These are phyloP conservation scores for Gymnocypris eckloni DNA, from an alignment of 2,797 vertebrate genomes.

Conservation along the genomic window DNA sequence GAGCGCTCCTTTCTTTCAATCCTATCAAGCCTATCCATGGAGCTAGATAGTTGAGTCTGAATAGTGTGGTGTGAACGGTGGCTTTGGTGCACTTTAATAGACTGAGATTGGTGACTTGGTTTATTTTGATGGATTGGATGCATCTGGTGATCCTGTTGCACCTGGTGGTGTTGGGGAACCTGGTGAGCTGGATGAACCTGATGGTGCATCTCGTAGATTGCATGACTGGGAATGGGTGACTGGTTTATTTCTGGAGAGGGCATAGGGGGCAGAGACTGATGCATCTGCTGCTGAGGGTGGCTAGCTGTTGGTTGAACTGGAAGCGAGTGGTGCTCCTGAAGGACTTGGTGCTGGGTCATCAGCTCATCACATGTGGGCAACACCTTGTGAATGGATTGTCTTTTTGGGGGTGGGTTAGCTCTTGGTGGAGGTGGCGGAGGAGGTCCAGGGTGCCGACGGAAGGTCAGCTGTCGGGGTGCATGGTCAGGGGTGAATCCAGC, in stretches of 20 bases:
- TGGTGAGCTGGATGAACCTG: slow-evolving; percentile 70
- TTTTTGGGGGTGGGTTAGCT: slow-evolving; percentile 77
- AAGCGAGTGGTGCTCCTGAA: slow-evolving; percentile 81
- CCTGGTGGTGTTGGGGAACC: slow-evolving; percentile 69
- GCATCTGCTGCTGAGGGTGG: slow-evolving; percentile 75
- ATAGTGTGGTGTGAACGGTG: slow-evolving; percentile 69
- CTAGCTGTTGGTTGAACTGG: slow-evolving; percentile 75
- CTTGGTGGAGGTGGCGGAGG: slow-evolving; percentile 81
- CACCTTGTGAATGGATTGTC: slow-evolving; percentile 82
- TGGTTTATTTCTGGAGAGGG: slow-evolving; percentile 71
- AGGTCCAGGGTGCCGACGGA: slow-evolving; percentile 80
- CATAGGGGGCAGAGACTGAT: slow-evolving; percentile 78
- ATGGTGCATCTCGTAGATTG: slow-evolving; percentile 73
- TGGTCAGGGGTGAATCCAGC: slow-evolving; percentile 73
- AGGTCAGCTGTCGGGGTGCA: slow-evolving; percentile 71
- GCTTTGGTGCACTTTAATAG: slow-evolving; percentile 69
- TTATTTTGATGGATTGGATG: slow-evolving; percentile 74
- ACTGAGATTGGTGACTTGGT: slow-evolving; percentile 68
- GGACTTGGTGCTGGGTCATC: slow-evolving; percentile 67
- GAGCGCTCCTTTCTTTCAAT: slow-evolving; percentile 57
- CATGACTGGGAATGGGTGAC: slow-evolving; percentile 67
- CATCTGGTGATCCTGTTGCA: slow-evolving; percentile 67
- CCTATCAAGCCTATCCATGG: slow-evolving; percentile 61
- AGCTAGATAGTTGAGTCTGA: slow-evolving; percentile 63
- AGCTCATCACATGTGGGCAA: slow-evolving; percentile 75